Percentiles rank a stretch among this genome's conserved stretches.
These are phyloP conservation scores for Melanotus villosus DNA, from an alignment of 2,888 invertebrate species.

Conservation along the genomic window DNA sequence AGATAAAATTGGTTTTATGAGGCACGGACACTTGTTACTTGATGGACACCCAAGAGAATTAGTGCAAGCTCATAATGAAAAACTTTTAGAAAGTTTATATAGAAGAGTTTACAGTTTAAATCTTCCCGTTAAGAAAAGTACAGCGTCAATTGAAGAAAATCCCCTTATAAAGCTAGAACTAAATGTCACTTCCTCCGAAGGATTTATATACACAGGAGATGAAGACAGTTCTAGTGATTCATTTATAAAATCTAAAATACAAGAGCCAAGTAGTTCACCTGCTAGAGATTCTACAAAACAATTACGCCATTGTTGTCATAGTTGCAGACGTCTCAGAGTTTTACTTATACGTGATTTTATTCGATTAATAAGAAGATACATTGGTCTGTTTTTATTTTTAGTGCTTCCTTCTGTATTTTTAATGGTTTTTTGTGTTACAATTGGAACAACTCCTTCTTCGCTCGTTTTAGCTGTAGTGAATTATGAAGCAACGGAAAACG, in stretches of 20 bases:
- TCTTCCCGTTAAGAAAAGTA: conserved; percentile 12
- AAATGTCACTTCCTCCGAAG: conserved; percentile 42
- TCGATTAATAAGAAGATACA: conserved; percentile 36
- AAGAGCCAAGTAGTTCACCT: background rate
- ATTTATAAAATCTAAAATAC: background rate
- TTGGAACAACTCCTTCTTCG: conserved; percentile 45
- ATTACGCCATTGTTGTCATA: background rate
- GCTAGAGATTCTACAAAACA: background rate
- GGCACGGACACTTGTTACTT: conserved; percentile 43
- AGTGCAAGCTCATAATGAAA: conserved; percentile 35
- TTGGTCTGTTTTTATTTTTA: conserved; percentile 34
- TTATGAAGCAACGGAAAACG: conserved; percentile 35
- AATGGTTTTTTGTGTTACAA: conserved; percentile 41
- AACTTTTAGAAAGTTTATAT: conserved; percentile 44
- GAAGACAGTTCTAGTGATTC: conserved; percentile 2
- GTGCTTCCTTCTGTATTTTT: conserved; percentile 44
- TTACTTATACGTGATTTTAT: conserved; percentile 34
- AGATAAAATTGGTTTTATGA: conserved; percentile 46
- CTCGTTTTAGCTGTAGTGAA: conserved; percentile 45
- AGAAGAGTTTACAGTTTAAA: conserved; percentile 38
- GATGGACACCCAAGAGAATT: conserved; percentile 45
- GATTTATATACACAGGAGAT: conserved; percentile 46
- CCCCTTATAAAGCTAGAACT: conserved; percentile 43
- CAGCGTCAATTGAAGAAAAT: conserved; percentile 43
- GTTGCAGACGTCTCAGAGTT: conserved; percentile 12